These are phyloP conservation scores for Mormyrops boulengeri DNA, from an alignment of 2,797 vertebrate species.

Conservation along the genomic window DNA sequence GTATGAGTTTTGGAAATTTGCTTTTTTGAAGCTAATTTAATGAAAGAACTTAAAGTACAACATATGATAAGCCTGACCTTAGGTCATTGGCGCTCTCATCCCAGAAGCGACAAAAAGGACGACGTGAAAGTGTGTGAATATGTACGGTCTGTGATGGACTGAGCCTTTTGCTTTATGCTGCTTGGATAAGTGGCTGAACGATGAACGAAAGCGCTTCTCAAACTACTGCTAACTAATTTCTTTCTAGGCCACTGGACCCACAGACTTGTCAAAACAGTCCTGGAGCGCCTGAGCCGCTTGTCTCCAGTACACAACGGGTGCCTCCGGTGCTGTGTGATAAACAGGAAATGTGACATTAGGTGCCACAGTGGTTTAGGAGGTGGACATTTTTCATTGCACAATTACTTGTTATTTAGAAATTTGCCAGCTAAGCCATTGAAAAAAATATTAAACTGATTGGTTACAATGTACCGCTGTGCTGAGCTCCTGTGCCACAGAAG, in stretches of 20 bases:
- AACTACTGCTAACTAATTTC: neutral
- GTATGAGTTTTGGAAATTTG: neutral
- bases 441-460: neutral
- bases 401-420: neutral
- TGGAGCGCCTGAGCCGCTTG: neutral
- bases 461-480: neutral
- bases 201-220: neutral
- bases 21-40: neutral
- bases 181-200: neutral
- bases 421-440: neutral
- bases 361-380: neutral
- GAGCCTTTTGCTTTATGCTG: neutral
- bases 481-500: neutral
- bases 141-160: conserved; percentile 27
- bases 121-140: neutral
- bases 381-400: neutral
- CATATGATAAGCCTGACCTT: neutral
- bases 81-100: neutral
- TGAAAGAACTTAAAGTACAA: neutral
- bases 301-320: no score
- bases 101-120: neutral
- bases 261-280: neutral
- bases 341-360: neutral
- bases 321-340: neutral
- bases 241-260: neutral